phyloP scores from a whole-genome alignment of 2,888 invertebrate species.

The Toxonevra muliebris region DNA sequence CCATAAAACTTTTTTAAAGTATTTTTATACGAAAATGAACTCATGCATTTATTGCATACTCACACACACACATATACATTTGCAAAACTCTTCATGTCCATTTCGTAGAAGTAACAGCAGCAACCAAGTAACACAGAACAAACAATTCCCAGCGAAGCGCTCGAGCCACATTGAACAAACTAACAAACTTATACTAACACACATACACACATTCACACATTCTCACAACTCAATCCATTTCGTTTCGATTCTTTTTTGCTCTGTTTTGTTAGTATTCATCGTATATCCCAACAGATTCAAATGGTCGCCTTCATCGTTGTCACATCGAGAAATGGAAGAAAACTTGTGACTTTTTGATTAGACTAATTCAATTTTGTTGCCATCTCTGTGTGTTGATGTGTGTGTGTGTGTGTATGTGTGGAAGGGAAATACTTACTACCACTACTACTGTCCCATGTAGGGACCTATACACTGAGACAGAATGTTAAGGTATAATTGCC shows the following conservation, averaged over 20 bases:
- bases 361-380: slow-evolving; percentile 48
- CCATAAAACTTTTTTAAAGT: slow-evolving; percentile 31
- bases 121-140: background rate
- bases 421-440: background rate
- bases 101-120: too few relatives aligned
- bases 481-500: too few relatives aligned
- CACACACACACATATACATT: slow-evolving; percentile 24
- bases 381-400: background rate
- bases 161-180: slow-evolving; percentile 25
- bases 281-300: slow-evolving; percentile 4
- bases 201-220: background rate
- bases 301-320: background rate
- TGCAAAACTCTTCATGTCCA: background rate
- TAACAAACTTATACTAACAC: slow-evolving; percentile 9
- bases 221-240: slow-evolving; percentile 3
- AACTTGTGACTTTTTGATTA: slow-evolving; percentile 51
- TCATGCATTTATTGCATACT: slow-evolving; percentile 32
- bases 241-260: background rate
- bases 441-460: too few relatives aligned
- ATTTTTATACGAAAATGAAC: slow-evolving; percentile 36
- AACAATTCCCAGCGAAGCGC: slow-evolving; percentile 28
- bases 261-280: too few relatives aligned
- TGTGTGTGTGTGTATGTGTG: slow-evolving; percentile 10
- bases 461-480: too few relatives aligned
- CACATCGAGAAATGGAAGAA: slow-evolving; percentile 19